These are phyloP conservation scores for Petroica traversi DNA, from an alignment of 2,113 vertebrate genomes.

Conservation along the genomic window DNA sequence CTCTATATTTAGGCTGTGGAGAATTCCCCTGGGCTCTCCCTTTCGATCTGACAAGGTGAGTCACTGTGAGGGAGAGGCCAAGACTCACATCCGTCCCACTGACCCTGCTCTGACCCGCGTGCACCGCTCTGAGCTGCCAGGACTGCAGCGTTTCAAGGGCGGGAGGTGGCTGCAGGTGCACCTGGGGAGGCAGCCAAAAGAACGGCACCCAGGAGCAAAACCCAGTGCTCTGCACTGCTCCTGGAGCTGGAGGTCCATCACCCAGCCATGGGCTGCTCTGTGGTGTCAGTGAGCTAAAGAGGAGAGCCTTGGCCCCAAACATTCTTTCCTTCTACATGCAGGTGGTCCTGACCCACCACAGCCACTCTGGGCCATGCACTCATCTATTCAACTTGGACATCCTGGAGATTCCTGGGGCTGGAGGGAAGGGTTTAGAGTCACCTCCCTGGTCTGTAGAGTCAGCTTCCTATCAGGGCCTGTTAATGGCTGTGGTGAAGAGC, in stretches of 20 bases:
- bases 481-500: not conserved
- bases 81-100: slow-evolving; percentile 48
- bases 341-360: not conserved
- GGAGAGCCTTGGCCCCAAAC: not conserved
- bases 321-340: not conserved
- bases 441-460: not conserved
- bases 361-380: not conserved
- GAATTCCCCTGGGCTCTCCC: slow-evolving; percentile 64
- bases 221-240: not conserved
- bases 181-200: not conserved
- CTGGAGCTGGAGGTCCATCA: not conserved
- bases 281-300: not conserved
- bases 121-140: not conserved
- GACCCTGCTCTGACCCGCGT: slow-evolving; percentile 27
- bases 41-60: slow-evolving; percentile 51
- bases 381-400: not conserved
- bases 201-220: not conserved
- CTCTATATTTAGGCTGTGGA: slow-evolving; percentile 60
- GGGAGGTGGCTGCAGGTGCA: slow-evolving; percentile 49
- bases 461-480: not conserved
- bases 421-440: not conserved
- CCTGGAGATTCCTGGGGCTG: too few species aligned
- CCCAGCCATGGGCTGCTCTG: accelerated
- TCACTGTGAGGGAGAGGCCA: slow-evolving; percentile 52
- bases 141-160: not conserved